Evolutionary conservation across 2,113 vertebrate species (phyloP).

Genomic region (Salvelinus sp.): DNA sequence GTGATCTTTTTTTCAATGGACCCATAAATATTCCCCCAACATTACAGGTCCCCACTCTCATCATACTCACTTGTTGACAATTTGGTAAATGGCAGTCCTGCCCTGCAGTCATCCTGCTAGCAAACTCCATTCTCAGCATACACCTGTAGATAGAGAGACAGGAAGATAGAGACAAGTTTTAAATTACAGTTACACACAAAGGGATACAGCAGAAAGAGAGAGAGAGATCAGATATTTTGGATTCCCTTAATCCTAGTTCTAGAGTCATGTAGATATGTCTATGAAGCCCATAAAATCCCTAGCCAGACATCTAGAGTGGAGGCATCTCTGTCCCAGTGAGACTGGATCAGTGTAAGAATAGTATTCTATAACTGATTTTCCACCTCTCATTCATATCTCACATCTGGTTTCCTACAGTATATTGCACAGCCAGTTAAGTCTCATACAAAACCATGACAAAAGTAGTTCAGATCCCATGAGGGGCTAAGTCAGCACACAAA

Average conservation of each 20-base stretch:
- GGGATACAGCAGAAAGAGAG: background rate
- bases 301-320: background rate
- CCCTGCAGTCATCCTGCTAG: constrained; percentile 79
- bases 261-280: background rate
- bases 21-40: background rate
- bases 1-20: background rate
- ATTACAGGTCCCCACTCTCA: background rate
- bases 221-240: constrained; percentile 20
- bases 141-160: constrained; percentile 59
- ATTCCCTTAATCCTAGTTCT: constrained; percentile 2
- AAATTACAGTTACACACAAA: no score
- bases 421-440: background rate
- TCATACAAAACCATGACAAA: background rate
- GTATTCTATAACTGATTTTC: background rate
- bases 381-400: background rate
- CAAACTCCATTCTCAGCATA: constrained; percentile 58
- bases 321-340: background rate
- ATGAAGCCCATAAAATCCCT: background rate
- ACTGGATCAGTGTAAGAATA: background rate
- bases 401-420: constrained; percentile 12
- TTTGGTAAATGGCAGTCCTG: constrained; percentile 61
- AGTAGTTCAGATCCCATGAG: no score
- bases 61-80: constrained; percentile 71
- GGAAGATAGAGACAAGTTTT: background rate
- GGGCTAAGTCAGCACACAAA: no score